Evolutionary conservation across 1,140 invertebrate genomes (phyloP).

Genomic region (Caenorhabditis latens): DNA sequence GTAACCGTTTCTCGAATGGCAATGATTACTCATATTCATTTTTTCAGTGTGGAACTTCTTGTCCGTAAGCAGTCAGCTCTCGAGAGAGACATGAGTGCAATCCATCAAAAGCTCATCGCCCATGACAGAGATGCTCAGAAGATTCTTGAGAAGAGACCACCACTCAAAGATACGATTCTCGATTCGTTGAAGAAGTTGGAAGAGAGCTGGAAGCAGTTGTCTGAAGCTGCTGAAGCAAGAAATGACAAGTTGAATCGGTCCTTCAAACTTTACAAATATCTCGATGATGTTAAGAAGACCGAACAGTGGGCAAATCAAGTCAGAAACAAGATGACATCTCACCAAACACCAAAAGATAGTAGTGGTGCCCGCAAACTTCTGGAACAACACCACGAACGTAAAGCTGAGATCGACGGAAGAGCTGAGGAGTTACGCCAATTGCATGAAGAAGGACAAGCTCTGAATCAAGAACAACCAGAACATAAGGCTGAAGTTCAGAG

Average conservation of each 20-base stretch:
- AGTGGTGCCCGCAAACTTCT: constrained; percentile 84
- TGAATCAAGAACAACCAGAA: constrained; percentile 76
- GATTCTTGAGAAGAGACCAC: constrained; percentile 67
- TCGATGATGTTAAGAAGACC: constrained; percentile 75
- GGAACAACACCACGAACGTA: constrained; percentile 70
- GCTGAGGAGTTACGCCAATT: constrained; percentile 81
- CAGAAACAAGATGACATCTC: constrained; percentile 70
- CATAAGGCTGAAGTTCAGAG: constrained; percentile 78
- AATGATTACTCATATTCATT: not conserved
- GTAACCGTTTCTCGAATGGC: not conserved
- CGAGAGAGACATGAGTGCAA: constrained; percentile 87
- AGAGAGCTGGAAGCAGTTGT: constrained; percentile 72
- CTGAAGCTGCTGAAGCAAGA: constrained; percentile 70
- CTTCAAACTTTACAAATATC: constrained; percentile 71
- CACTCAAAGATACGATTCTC: constrained; percentile 68
- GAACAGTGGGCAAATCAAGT: constrained; percentile 73
- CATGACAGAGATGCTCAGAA: constrained; percentile 74
- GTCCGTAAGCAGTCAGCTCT: constrained; percentile 87
- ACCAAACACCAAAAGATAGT: constrained; percentile 79
- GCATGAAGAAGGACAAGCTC: constrained; percentile 84
- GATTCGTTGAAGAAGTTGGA: constrained; percentile 73
- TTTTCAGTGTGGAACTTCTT: constrained; percentile 83
- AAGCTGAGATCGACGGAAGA: constrained; percentile 89
- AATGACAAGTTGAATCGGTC: constrained; percentile 71
- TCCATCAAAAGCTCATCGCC: constrained; percentile 85